Conservation (phyloP, 2,888 invertebrate species). For the Trypoxylon attenuatum region DNA sequence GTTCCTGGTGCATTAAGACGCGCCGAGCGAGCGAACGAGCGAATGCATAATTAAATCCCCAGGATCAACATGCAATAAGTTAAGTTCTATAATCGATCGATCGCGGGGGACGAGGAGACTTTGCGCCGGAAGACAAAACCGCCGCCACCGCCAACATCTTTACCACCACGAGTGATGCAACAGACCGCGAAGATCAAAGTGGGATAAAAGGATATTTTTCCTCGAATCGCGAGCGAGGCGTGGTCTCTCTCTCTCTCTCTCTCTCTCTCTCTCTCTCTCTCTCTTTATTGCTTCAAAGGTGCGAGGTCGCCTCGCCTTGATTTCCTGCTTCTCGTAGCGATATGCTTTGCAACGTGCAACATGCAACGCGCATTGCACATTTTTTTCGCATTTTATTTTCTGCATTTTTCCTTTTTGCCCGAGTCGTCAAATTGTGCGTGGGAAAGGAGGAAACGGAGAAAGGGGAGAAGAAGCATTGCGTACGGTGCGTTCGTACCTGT, state of each 20-base stretch:
- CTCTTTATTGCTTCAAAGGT: neutral
- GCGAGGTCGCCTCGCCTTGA: neutral
- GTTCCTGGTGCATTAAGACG: constrained; percentile 31
- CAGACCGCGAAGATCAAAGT: constrained; percentile 9
- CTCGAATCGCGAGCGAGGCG: constrained; percentile 26
- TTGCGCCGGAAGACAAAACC: constrained; percentile 38
- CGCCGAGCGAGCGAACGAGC: constrained; percentile 2
- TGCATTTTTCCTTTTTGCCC: no score
- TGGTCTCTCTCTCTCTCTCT: constrained; percentile 12
- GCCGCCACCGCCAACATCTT: no score
- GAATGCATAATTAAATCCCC: constrained; percentile 30
- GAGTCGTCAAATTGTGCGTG: no score
- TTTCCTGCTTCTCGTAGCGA: neutral
- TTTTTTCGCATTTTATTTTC: no score
- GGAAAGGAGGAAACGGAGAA: no score
- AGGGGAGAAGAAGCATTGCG: no score
- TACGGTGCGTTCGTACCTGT: no score
- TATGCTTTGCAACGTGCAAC: no score
- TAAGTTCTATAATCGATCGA: constrained; percentile 29
- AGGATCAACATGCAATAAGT: constrained; percentile 18
- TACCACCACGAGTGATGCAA: constrained; percentile 36
- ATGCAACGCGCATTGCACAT: no score
- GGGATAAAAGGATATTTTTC: constrained; percentile 37
- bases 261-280: no score
- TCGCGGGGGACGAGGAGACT: constrained; percentile 16